Conservation (phyloP, 2,888 invertebrate genomes). For the Halocaridina rubra region DNA sequence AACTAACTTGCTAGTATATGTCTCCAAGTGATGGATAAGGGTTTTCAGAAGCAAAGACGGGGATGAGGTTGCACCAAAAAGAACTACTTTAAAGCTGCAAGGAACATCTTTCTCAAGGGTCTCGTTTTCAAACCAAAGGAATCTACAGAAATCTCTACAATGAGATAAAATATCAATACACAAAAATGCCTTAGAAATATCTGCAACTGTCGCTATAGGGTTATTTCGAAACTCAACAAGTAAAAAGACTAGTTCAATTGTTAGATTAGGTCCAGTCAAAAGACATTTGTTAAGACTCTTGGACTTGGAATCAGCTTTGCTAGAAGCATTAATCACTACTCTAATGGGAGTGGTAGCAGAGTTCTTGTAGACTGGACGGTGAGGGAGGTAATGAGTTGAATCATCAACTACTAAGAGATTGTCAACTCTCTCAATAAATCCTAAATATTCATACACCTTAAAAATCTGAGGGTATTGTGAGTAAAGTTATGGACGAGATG, state of each 20-base stretch:
- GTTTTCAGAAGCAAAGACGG: too few species aligned
- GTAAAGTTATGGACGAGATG: not conserved
- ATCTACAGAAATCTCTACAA: too few species aligned
- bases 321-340: not conserved
- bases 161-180: too few species aligned
- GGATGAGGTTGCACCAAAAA: too few species aligned
- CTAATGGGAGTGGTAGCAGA: not conserved
- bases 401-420: not conserved
- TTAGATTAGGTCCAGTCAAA: not conserved
- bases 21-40: too few species aligned
- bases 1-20: too few species aligned
- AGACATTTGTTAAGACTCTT: not conserved
- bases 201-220: too few species aligned
- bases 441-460: not conserved
- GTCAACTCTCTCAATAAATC: not conserved
- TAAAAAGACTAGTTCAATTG: not conserved
- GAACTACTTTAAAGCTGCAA: too few species aligned
- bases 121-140: too few species aligned
- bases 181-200: too few species aligned
- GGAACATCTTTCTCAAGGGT: too few species aligned
- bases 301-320: not conserved
- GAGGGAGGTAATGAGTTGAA: not conserved
- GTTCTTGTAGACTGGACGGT: not conserved
- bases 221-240: not conserved
- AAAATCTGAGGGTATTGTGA: not conserved